A percentile compares a stretch with the other conserved stretches of the same genome.
phyloP scores from a whole-genome alignment of 2,888 invertebrate genomes.

The Cyrtodaria siliqua region DNA sequence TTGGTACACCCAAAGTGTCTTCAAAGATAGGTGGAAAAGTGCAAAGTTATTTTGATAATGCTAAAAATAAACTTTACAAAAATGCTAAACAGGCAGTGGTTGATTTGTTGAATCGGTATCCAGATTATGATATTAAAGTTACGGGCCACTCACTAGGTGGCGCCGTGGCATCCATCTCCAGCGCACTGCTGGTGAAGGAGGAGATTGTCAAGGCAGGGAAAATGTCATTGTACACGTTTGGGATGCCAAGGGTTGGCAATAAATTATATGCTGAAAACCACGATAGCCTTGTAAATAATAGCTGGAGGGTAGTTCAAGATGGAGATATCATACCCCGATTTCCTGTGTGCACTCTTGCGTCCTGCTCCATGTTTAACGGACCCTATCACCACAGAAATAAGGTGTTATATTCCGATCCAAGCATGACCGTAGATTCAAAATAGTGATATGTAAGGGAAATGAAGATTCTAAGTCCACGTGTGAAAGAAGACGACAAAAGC shows the following conservation, averaged over 20 bases:
- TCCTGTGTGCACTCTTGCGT: slow-evolving; percentile 31
- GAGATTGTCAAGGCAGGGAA: slow-evolving; percentile 33
- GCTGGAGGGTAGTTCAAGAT: slow-evolving; percentile 48
- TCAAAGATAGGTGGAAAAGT: slow-evolving; percentile 47
- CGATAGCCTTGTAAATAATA: slow-evolving; percentile 45
- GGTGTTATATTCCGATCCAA: slow-evolving; percentile 33
- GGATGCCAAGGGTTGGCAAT: slow-evolving; percentile 59
- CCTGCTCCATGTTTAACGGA: slow-evolving; percentile 39
- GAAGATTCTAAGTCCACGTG: slow-evolving; percentile 37
- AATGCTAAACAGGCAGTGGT: slow-evolving; percentile 12
- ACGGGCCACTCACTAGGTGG: slow-evolving; percentile 62
- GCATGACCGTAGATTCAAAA: slow-evolving; percentile 40
- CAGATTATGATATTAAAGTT: slow-evolving; percentile 41
- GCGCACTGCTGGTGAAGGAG: slow-evolving; percentile 45
- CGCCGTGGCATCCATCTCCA: slow-evolving; percentile 50
- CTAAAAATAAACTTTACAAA: slow-evolving; percentile 33
- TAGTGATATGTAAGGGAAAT: slow-evolving; percentile 45
- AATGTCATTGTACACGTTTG: slow-evolving; percentile 54
- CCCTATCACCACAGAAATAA: slow-evolving; percentile 55
- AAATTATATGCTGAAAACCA: slow-evolving; percentile 43
- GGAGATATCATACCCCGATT: slow-evolving; percentile 48
- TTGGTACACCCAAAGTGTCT: slow-evolving; percentile 16
- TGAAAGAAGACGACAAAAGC: neutral
- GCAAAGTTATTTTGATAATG: slow-evolving; percentile 51
- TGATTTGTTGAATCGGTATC: slow-evolving; percentile 26